A percentile compares a stretch with the other conserved stretches of the same genome.
phyloP scores from a whole-genome alignment of 2,888 invertebrate species.

The Noctua janthina region DNA sequence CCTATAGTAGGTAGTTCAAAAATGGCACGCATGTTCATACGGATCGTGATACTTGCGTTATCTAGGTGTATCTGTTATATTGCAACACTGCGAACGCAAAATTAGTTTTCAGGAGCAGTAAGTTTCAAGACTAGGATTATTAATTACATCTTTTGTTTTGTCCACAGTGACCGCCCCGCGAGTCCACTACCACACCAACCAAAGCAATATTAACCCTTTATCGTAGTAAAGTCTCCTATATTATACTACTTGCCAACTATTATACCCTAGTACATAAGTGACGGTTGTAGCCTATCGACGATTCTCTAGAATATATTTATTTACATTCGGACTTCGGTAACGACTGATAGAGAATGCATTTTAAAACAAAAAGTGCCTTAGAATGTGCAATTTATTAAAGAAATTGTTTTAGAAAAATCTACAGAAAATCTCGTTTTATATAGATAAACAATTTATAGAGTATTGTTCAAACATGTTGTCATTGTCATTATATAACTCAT shows the following conservation, averaged over 20 bases:
- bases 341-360: conserved; percentile 68
- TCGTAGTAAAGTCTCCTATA: conserved; percentile 74
- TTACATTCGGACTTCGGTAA: conserved; percentile 47
- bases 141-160: conserved; percentile 65
- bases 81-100: no score
- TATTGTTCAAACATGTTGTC: conserved; percentile 51
- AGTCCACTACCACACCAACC: conserved; percentile 73
- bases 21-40: no score
- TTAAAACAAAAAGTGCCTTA: conserved; percentile 70
- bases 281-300: conserved; percentile 61
- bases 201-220: conserved; percentile 79
- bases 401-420: conserved; percentile 44
- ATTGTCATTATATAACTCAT: conserved; percentile 50
- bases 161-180: conserved; percentile 77
- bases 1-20: no score
- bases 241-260: conserved; percentile 71
- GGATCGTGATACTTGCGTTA: no score
- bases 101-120: no score
- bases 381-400: conserved; percentile 56
- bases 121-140: no score
- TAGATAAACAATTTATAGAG: conserved; percentile 55
- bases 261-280: conserved; percentile 63
- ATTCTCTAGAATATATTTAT: conserved; percentile 59
- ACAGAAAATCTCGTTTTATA: conserved; percentile 44
- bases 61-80: no score